Evolutionary conservation across 2,113 vertebrate species (phyloP).

Genomic region (Clarias gariepinus): DNA sequence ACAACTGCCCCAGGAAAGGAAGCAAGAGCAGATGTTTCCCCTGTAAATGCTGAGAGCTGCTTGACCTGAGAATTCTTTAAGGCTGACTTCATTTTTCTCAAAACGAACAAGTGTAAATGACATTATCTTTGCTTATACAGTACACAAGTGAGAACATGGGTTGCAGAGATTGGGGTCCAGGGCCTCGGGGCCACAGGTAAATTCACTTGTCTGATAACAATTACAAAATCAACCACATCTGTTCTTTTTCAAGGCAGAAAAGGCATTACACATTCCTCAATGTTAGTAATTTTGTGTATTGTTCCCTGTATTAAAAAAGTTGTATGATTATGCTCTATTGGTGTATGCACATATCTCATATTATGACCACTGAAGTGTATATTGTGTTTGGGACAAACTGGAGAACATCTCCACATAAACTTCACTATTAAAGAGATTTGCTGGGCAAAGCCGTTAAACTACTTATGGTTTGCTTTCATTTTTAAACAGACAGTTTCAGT

Average conservation of each 20-base stretch:
- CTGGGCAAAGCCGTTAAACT: not conserved
- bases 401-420: not conserved
- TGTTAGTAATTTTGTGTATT: constrained; percentile 14
- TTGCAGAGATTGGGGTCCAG: not conserved
- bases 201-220: constrained; percentile 1
- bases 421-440: constrained; percentile 8
- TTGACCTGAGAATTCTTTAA: constrained; percentile 15
- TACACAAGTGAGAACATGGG: not conserved
- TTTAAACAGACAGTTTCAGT: not conserved
- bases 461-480: not conserved
- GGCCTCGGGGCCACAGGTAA: not conserved
- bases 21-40: constrained; percentile 39
- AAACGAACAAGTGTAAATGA: not conserved
- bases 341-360: constrained; percentile 11
- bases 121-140: not conserved
- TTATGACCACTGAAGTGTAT: not conserved
- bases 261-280: not conserved
- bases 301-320: not conserved
- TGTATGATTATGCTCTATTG: not conserved
- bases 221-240: constrained; percentile 4
- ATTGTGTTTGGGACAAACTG: not conserved
- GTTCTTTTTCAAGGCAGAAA: not conserved
- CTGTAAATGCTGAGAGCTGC: constrained; percentile 21
- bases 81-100: not conserved
- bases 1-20: not conserved